Evolutionary conservation across 2,888 invertebrate genomes (phyloP), one percentile per base, ranked within the genome.

Genomic region (Leucania comma): DNA sequence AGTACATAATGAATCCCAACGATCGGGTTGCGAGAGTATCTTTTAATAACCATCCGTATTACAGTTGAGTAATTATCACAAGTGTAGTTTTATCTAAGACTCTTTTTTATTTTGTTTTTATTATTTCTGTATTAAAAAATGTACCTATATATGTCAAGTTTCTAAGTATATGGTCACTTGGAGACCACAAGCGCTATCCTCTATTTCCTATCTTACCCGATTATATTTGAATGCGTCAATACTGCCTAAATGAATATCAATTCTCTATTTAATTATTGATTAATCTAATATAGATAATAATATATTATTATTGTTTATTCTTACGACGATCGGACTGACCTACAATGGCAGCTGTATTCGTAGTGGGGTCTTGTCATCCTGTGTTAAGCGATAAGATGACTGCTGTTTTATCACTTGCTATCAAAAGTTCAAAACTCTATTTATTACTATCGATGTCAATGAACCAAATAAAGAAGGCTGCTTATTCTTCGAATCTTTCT

Each of bases 331-430:
- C 24, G 38, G 38, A 48, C 20, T 46, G 63, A 53, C 61, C 26
- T 42, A 35, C 81, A 75, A 60, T 53, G n/a, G n/a, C 26, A 42
- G n/a, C 22, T 60, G 50, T 76, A 63, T 77, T 53, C 38, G 2
- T 53, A 50, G 42, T 35, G 20, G n/a, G 51, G 51, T 51, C 42
- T 26, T 68, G 42, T 22, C 56, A 69, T 53, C 56, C 69, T 68
- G 56, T 63, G 10, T 12, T 26, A 22, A 48, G 20, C n/a, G 68
- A 56, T 72, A 75, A 75, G 50, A 53, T 24, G 26, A 17, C 48
- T 64, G 60, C 79, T 60, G 63, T 63, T 54, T 50, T 57, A 75
- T 80, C 48, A 22, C 26, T 17, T 12, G 14, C 17, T 62, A 48
- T 75, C 50, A 56, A 42, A 59, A 60, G 29, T 59, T 75, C 38